Percentiles rank a stretch among this genome's conserved stretches.
Evolutionary conservation across 2,113 vertebrate genomes (phyloP).

Genomic region (Panurus biarmicus): DNA sequence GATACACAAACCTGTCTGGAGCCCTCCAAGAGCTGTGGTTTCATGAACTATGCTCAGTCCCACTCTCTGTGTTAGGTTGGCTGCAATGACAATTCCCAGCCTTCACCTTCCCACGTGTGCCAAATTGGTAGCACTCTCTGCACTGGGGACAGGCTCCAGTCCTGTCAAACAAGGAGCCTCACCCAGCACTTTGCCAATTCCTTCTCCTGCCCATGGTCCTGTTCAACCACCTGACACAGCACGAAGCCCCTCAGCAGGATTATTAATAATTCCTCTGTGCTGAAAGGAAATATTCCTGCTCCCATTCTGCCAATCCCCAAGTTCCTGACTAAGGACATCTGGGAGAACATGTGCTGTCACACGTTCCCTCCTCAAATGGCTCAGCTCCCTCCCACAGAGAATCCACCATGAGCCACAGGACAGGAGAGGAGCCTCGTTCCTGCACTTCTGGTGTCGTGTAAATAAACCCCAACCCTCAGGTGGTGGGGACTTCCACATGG

Average conservation of each 20-base stretch:
- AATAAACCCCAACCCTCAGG: background rate
- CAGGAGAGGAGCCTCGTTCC: background rate
- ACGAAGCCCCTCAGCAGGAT: background rate
- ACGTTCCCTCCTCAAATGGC: background rate
- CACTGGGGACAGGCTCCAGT: background rate
- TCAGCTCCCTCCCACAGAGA: background rate
- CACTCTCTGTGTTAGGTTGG: background rate
- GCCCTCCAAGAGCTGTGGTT: background rate
- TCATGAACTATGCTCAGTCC: background rate
- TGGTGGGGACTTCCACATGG: background rate
- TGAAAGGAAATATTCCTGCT: background rate
- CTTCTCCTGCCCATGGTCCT: background rate
- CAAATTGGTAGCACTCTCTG: background rate
- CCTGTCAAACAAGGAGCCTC: background rate
- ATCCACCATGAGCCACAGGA: rapidly evolving
- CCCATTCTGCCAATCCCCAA: background rate
- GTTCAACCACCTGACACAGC: background rate
- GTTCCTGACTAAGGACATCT: background rate
- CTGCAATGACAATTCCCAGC: background rate
- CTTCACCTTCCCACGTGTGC: background rate
- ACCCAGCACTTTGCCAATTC: background rate
- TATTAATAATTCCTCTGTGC: background rate
- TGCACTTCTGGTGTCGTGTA: background rate
- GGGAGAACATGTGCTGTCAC: background rate
- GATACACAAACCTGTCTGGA: background rate